phyloP scores from a whole-genome alignment of 2,888 invertebrate species.

The Oscheius myriophilus region DNA sequence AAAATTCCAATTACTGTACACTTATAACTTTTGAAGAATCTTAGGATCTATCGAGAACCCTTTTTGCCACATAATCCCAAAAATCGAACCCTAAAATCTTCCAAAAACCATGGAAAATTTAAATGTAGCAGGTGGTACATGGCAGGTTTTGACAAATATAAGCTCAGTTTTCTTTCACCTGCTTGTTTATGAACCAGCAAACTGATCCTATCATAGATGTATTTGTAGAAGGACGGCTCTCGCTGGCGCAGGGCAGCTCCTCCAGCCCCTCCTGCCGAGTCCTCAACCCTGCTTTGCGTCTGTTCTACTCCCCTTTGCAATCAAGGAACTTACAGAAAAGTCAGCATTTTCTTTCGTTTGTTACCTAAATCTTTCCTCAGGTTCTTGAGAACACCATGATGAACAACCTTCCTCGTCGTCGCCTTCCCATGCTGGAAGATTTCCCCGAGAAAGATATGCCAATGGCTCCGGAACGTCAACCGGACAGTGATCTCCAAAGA shows the following conservation, averaged over 20 bases:
- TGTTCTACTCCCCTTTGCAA: slow-evolving; percentile 61
- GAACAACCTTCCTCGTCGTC: slow-evolving; percentile 47
- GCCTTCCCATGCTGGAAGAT: background rate
- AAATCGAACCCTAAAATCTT: no score
- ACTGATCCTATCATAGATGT: no score
- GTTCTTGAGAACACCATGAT: slow-evolving; percentile 52
- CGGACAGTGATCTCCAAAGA: slow-evolving; percentile 34
- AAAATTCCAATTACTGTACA: no score
- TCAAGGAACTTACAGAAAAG: slow-evolving; percentile 51
- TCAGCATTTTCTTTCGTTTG: slow-evolving; percentile 10
- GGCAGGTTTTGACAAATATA: no score
- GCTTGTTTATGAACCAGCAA: no score
- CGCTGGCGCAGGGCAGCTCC: slow-evolving; percentile 27
- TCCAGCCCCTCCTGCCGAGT: slow-evolving; percentile 36
- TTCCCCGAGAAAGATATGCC: background rate
- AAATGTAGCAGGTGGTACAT: no score
- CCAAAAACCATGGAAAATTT: no score
- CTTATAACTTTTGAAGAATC: no score
- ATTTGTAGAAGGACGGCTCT: background rate
- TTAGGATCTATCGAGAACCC: no score
- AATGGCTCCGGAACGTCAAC: slow-evolving; percentile 5
- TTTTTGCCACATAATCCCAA: no score
- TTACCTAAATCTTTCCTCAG: slow-evolving; percentile 10
- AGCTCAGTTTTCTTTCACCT: no score
- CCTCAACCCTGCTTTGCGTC: slow-evolving; percentile 55